These are phyloP conservation scores for Globicephala melas DNA, from an alignment of 2,113 vertebrate genomes.

Conservation along the genomic window DNA sequence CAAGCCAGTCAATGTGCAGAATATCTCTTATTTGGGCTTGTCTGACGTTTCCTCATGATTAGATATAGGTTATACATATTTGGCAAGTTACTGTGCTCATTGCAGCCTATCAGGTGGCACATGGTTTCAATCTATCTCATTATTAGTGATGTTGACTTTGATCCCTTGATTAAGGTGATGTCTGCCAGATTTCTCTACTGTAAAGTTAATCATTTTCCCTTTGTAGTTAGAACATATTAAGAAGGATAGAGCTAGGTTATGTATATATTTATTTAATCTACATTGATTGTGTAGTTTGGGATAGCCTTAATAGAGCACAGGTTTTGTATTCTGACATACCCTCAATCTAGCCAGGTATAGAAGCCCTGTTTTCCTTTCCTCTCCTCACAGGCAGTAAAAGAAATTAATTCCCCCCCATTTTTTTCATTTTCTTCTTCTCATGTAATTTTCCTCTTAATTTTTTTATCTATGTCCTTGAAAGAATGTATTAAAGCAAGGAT, in stretches of 20 bases:
- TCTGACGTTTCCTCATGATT: background rate
- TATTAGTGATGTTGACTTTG: background rate
- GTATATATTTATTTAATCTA: background rate
- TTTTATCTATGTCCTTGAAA: background rate
- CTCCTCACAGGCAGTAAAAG: background rate
- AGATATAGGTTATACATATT: background rate
- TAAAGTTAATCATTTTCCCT: background rate
- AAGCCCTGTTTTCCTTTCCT: background rate
- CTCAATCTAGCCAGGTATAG: background rate
- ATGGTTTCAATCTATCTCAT: background rate
- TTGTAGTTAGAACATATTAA: background rate
- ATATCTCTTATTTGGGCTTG: background rate
- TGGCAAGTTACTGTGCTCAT: background rate
- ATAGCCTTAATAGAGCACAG: background rate
- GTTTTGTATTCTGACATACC: background rate
- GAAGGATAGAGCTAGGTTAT: background rate
- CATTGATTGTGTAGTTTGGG: background rate
- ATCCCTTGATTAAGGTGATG: background rate
- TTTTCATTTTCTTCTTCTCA: constrained; percentile 34
- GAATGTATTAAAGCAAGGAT: background rate
- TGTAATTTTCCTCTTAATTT: background rate
- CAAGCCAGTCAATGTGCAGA: background rate
- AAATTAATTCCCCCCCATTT: background rate
- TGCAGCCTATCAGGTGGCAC: background rate
- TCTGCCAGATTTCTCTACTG: background rate